A percentile compares a stretch with the other conserved stretches of the same genome.
These are phyloP conservation scores for Tenthredo notha DNA, from an alignment of 2,888 invertebrate species.

Conservation along the genomic window DNA sequence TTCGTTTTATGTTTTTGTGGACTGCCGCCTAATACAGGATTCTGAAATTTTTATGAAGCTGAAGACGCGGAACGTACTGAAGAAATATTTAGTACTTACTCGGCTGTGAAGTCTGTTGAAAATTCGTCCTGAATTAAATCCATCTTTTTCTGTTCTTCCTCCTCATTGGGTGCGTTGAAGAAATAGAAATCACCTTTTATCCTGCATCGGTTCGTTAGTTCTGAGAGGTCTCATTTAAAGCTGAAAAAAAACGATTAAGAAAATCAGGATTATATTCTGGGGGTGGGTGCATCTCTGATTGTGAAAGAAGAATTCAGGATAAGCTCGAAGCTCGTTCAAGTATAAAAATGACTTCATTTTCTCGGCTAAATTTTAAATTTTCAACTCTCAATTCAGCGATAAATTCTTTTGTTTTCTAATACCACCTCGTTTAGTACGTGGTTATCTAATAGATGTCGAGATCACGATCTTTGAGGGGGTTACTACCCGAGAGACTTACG, in stretches of 20 bases:
- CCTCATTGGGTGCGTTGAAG: not conserved
- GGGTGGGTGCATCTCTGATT: conserved; percentile 1
- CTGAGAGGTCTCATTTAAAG: conserved; percentile 8
- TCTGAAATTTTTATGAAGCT: not conserved
- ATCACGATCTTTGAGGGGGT: conserved; percentile 14
- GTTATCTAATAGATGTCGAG: conserved; percentile 30
- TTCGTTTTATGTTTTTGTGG: not conserved
- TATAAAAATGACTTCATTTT: conserved; percentile 17
- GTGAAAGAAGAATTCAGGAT: not conserved
- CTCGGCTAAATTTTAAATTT: not conserved
- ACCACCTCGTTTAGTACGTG: not conserved
- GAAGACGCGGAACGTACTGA: not conserved
- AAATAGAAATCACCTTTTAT: conserved; percentile 10
- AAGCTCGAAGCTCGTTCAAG: not conserved
- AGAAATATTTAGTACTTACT: conserved; percentile 1
- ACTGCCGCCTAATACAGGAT: not conserved
- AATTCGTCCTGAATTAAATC: not conserved
- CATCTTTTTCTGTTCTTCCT: not conserved
- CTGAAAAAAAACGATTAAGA: not conserved
- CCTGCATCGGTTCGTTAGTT: conserved; percentile 38
- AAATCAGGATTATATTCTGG: conserved; percentile 13
- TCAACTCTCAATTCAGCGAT: not conserved
- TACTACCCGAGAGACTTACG: not conserved
- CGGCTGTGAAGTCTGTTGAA: not conserved
- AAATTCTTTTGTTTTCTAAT: conserved; percentile 11